A percentile compares a stretch with the other conserved stretches of the same genome.
Evolutionary conservation across 2,888 invertebrate genomes (phyloP).

Genomic region (Cistogaster globosa): DNA sequence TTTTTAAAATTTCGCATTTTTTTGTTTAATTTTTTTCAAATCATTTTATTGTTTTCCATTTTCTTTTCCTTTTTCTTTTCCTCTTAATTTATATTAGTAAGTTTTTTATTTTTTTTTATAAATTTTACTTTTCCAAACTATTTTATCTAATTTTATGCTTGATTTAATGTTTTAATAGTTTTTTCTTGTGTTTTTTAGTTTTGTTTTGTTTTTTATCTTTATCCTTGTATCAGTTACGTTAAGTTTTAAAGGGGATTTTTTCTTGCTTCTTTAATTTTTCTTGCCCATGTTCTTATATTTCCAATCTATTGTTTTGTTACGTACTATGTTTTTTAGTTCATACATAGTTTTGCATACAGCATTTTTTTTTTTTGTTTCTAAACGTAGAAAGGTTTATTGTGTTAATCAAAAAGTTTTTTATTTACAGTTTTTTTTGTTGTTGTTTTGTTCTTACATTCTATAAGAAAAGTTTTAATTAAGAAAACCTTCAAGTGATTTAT

Average conservation of each 20-base stretch:
- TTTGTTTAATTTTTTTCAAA: neutral
- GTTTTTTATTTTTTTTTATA: neutral
- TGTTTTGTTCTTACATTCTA: constrained; percentile 33
- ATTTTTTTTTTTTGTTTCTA: constrained; percentile 14
- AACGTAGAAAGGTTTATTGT: constrained; percentile 68
- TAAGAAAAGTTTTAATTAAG: constrained; percentile 81
- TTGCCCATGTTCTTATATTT: constrained; percentile 72
- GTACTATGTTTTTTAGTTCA: constrained; percentile 32
- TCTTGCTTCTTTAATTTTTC: constrained; percentile 73
- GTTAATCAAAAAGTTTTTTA: constrained; percentile 75
- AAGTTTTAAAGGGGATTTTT: constrained; percentile 70
- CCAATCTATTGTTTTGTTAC: constrained; percentile 65
- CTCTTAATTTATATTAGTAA: neutral
- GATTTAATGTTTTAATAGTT: constrained; percentile 82
- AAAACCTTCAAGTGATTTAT: constrained; percentile 82
- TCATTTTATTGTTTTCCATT: constrained; percentile 21
- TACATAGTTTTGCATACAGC: constrained; percentile 66
- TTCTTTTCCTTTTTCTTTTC: constrained; percentile 37
- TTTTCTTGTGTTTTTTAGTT: constrained; percentile 73
- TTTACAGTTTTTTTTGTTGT: constrained; percentile 60
- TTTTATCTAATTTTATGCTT: constrained; percentile 81
- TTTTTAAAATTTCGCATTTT: neutral
- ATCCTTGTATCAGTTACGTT: constrained; percentile 70
- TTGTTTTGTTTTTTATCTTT: constrained; percentile 51
- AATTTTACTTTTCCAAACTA: constrained; percentile 77